A percentile compares a stretch with the other conserved stretches of the same genome.
Evolutionary conservation across 2,113 vertebrate genomes (phyloP).

Genomic region (Esox niger): DNA sequence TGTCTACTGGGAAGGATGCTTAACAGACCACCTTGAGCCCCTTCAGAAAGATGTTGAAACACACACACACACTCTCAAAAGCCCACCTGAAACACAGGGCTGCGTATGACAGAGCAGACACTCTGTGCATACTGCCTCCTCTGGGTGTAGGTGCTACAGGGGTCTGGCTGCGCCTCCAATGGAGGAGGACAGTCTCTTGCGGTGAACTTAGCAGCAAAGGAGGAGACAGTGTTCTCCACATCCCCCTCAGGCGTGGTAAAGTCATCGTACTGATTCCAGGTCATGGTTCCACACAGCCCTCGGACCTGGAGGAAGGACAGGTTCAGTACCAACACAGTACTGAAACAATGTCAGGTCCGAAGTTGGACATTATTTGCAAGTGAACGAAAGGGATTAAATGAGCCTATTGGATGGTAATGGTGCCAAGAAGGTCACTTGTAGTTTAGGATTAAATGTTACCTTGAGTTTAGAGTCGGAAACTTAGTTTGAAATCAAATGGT

Average conservation of each 20-base stretch:
- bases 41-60: no score
- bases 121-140: conserved; percentile 67
- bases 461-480: no score
- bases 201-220: conserved; percentile 79
- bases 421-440: no score
- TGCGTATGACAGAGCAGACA: conserved; percentile 73
- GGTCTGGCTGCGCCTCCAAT: conserved; percentile 21
- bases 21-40: no score
- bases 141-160: conserved; percentile 75
- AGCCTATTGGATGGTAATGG: no score
- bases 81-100: conserved; percentile 78
- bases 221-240: conserved; percentile 70
- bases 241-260: conserved; percentile 86
- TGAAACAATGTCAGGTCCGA: no score
- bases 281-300: conserved; percentile 88
- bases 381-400: no score
- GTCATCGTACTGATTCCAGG: conserved; percentile 86
- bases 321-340: no score
- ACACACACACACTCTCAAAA: neutral
- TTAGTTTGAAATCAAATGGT: no score
- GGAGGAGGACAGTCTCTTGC: conserved; percentile 60
- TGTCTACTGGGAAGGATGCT: no score
- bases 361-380: no score
- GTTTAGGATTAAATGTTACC: no score
- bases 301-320: conserved; percentile 72